These are phyloP conservation scores for Cyanoderma ruficeps DNA, from an alignment of 2,113 vertebrate genomes.

Conservation along the genomic window DNA sequence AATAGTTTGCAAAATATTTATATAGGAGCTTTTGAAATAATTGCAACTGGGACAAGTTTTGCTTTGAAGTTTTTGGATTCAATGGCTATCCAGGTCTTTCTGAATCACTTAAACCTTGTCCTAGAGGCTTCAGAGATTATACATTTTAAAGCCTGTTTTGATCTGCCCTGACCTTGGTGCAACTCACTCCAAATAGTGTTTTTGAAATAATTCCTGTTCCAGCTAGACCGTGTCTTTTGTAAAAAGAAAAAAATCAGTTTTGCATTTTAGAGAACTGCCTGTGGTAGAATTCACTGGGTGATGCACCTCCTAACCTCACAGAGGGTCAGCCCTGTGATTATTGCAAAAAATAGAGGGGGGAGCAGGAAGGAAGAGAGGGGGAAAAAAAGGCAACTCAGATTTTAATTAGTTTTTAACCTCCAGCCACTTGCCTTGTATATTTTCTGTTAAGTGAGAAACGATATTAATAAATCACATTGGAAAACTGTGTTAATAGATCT, in stretches of 20 bases:
- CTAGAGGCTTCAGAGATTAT: background rate
- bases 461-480: background rate
- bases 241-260: background rate
- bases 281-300: background rate
- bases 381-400: background rate
- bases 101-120: background rate
- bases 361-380: fast-evolving
- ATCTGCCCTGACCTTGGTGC: background rate
- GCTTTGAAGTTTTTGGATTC: background rate
- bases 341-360: background rate
- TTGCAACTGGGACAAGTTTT: background rate
- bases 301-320: background rate
- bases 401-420: background rate
- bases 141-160: background rate
- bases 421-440: background rate
- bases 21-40: background rate
- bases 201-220: background rate
- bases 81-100: background rate
- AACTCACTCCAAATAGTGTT: background rate
- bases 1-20: background rate
- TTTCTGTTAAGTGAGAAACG: background rate
- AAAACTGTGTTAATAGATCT: background rate
- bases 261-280: background rate
- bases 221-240: background rate
- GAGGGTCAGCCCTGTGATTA: background rate